Conservation (phyloP, 2,797 vertebrate species). For the Trachurus trachurus region DNA sequence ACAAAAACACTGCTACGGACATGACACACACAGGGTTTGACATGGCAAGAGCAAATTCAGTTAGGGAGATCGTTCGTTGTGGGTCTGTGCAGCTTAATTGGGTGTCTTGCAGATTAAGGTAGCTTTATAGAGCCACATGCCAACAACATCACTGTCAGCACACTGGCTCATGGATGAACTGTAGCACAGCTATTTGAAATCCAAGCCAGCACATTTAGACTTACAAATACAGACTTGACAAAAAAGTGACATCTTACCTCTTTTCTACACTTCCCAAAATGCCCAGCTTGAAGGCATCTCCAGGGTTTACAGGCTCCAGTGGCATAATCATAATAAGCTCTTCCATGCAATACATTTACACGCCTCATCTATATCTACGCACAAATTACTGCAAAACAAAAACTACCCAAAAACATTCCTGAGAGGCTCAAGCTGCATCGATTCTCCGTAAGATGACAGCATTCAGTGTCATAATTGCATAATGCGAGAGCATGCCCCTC, state of each 20-base stretch:
- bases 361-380: neutral
- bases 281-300: constrained; percentile 70
- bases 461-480: constrained; percentile 52
- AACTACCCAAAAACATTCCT: constrained; percentile 20
- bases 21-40: constrained; percentile 10
- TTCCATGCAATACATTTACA: constrained; percentile 18
- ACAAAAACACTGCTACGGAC: constrained; percentile 38
- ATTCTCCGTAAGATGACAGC: constrained; percentile 13
- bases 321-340: constrained; percentile 52
- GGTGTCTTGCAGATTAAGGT: constrained; percentile 28
- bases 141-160: neutral
- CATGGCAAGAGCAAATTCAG: constrained; percentile 17
- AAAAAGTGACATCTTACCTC: constrained; percentile 67
- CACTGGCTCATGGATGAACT: neutral
- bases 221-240: neutral
- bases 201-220: neutral
- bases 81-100: constrained; percentile 18
- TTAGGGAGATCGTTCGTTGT: constrained; percentile 21
- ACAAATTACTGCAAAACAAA: neutral
- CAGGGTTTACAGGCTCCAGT: constrained; percentile 48
- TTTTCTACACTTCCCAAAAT: constrained; percentile 69
- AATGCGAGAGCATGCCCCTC: constrained; percentile 46
- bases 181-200: neutral
- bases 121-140: constrained; percentile 12
- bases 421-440: constrained; percentile 34